These are phyloP conservation scores for Acanthopagrus latus DNA, from an alignment of 2,797 vertebrate genomes.

Conservation along the genomic window DNA sequence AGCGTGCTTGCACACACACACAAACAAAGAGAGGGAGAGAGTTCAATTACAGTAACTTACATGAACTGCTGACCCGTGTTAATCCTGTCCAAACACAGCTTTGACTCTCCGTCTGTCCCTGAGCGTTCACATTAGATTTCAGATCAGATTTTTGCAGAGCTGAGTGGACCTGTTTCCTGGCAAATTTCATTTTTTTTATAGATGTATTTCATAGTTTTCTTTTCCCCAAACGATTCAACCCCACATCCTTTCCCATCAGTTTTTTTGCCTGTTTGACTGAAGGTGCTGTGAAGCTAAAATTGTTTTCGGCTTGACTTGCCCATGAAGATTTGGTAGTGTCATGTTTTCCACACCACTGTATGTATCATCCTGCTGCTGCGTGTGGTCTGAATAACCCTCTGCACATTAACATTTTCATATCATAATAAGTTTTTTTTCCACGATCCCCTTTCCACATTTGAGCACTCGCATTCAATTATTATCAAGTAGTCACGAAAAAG, in stretches of 20 bases:
- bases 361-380: constrained; percentile 7
- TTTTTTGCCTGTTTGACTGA: constrained; percentile 13
- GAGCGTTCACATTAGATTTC: constrained; percentile 35
- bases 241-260: background rate
- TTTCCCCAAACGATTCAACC: background rate
- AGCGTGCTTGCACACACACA: background rate
- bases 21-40: background rate
- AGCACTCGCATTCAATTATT: no score
- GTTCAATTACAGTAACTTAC: constrained; percentile 34
- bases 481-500: no score
- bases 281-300: constrained; percentile 31
- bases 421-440: no score
- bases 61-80: constrained; percentile 28
- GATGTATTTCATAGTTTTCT: constrained; percentile 9
- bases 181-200: constrained; percentile 14
- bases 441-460: no score
- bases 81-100: constrained; percentile 24
- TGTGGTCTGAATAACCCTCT: background rate
- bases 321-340: constrained; percentile 17
- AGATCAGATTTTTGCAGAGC: constrained; percentile 22
- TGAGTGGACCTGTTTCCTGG: constrained; percentile 26
- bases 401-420: background rate
- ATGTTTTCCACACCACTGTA: background rate
- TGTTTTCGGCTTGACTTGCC: constrained; percentile 9
- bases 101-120: constrained; percentile 11